Percentiles rank a stretch among this genome's conserved stretches.
These are phyloP conservation scores for Ferdinandea cuprea DNA, from an alignment of 2,888 invertebrate genomes.

Conservation along the genomic window DNA sequence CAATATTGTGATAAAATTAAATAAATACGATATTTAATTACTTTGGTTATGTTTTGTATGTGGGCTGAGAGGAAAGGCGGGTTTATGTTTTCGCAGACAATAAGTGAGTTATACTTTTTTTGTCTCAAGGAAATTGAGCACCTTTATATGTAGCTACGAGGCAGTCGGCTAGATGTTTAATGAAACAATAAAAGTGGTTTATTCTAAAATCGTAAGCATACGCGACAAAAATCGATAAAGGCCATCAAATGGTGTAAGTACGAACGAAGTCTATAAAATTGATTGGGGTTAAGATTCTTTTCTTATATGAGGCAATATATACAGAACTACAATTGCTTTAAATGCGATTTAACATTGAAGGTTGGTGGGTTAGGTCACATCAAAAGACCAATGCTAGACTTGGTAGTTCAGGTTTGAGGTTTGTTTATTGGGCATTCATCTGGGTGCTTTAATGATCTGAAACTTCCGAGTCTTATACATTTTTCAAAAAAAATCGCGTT, in stretches of 20 bases:
- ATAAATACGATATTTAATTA: conserved; percentile 6
- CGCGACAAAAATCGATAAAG: conserved; percentile 42
- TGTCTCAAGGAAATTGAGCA: conserved; percentile 13
- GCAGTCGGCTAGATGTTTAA: conserved; percentile 12
- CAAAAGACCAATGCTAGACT: too few species aligned
- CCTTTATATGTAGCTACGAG: background rate
- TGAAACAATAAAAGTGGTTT: conserved; percentile 52
- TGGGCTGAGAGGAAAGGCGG: background rate
- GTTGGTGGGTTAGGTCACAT: too few species aligned
- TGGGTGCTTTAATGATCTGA: too few species aligned
- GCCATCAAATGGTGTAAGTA: background rate
- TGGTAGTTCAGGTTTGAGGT: too few species aligned
- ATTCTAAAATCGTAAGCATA: background rate
- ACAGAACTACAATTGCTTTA: too few species aligned
- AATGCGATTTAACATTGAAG: too few species aligned
- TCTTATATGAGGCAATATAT: background rate
- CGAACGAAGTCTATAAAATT: too few species aligned
- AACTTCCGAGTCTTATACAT: too few species aligned
- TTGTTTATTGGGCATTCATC: too few species aligned
- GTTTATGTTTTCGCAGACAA: background rate
- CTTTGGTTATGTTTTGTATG: conserved; percentile 18
- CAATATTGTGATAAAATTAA: conserved; percentile 75
- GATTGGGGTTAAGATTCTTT: background rate
- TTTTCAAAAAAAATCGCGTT: too few species aligned
- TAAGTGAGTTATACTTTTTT: conserved; percentile 6